These are phyloP conservation scores for Chlorodrepanis virens DNA, from an alignment of 2,113 vertebrate genomes.

Conservation along the genomic window DNA sequence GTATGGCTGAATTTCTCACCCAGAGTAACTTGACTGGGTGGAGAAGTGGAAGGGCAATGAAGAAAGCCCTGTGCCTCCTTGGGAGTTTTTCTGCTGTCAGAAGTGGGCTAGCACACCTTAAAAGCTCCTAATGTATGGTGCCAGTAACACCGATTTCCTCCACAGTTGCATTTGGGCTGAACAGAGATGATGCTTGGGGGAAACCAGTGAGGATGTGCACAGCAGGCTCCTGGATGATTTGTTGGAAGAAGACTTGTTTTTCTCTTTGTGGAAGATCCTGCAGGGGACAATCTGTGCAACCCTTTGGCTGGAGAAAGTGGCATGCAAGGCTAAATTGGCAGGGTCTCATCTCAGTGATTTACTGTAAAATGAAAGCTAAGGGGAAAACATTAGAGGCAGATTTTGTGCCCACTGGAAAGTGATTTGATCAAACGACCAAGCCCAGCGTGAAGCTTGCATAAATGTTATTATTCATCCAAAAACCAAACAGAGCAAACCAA, in stretches of 20 bases:
- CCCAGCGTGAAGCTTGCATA: not conserved
- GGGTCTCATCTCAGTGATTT: not conserved
- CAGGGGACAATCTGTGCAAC: not conserved
- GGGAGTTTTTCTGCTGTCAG: not conserved
- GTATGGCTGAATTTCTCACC: not conserved
- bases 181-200: accelerated
- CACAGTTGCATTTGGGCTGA: not conserved
- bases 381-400: slow-evolving; percentile 3
- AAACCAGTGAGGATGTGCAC: not conserved
- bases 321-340: not conserved
- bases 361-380: slow-evolving; percentile 21
- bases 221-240: not conserved
- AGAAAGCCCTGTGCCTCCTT: not conserved
- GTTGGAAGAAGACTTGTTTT: not conserved
- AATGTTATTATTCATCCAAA: slow-evolving; percentile 37
- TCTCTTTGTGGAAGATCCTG: not conserved
- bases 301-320: not conserved
- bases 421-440: slow-evolving; percentile 42
- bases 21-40: not conserved
- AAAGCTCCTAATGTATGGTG: accelerated
- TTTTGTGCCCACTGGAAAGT: slow-evolving; percentile 8
- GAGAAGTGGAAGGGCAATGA: not conserved
- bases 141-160: not conserved
- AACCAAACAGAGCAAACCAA: slow-evolving; percentile 33
- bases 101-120: not conserved